Base-by-base conservation (phyloP, 2,113 vertebrate species). In the Tetrao urogallus region DNA sequence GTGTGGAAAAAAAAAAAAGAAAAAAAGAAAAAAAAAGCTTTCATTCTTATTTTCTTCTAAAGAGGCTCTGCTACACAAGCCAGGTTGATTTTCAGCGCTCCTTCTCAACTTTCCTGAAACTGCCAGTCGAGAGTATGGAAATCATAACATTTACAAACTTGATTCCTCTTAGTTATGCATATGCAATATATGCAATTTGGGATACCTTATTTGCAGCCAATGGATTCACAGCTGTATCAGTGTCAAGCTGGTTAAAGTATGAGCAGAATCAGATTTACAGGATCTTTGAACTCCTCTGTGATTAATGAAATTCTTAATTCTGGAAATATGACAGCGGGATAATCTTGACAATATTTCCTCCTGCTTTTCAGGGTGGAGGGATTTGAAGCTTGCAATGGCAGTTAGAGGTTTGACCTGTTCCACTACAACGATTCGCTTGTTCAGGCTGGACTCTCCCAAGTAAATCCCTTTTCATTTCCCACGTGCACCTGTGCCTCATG, bases 231-330 rank as follows among this genome's bases (percentile, higher is more conserved):
- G 69, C 79, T 86, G 69, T 70, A 42, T 88, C 93, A 83, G 61
- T 91, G 91, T 97, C 95, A 95, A 88, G 67, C 42, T 0, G 0
- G 69, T 86, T 28, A 73, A 94, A 94, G 91, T 5, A 2, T 6
- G 0, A 95, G 91, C 80, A 91, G 76, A 86, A 91, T 95, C 90
- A 91, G 91, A 95, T 96, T 96, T 96, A 91, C 76, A 70, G 85
- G 86, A 95, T 94, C 94, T 93, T 95, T 94, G 89, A 95, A 90
- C 90, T 95, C 73, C 72, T 78, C 69, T 36, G 70, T 88, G 88
- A 95, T 92, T 93, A 95, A 94, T 88, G 85, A 94, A 95, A 95
- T 97, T 92, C 69, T 94, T 97, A 91, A 93, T 91, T 97, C 93
- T 91, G 65, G 22, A 95, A 94, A n/a, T 95, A 77, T 88, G 85